Percentiles rank a stretch among this genome's conserved stretches.
Conservation (phyloP, 2,797 vertebrate genomes). For the Lagorchestes hirsutus region DNA sequence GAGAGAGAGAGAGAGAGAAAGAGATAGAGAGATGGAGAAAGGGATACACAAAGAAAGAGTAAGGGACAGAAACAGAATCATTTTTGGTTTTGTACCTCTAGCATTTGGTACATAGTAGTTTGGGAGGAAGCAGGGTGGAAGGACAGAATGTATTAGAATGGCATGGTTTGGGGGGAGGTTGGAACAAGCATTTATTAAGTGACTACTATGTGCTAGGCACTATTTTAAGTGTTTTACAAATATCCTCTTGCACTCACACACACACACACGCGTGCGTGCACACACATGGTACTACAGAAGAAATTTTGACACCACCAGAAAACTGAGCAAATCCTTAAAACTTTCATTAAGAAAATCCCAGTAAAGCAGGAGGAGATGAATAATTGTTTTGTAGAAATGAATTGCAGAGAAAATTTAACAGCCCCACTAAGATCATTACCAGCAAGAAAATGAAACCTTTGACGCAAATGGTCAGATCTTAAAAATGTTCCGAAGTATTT, state of each 20-base stretch:
- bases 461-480: conserved; percentile 9
- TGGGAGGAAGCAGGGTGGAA: background rate
- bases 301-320: background rate
- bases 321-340: background rate
- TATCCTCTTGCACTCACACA: background rate
- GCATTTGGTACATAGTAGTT: background rate
- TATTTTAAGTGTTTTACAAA: background rate
- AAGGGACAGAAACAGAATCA: background rate
- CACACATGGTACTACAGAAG: background rate
- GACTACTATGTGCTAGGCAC: background rate
- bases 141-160: background rate
- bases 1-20: background rate
- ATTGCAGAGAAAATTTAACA: background rate
- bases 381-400: background rate
- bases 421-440: background rate
- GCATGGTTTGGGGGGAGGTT: background rate
- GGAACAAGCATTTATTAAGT: background rate
- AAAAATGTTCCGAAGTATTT: background rate
- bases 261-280: too few species aligned
- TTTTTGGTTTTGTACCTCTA: background rate
- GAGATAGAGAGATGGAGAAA: background rate
- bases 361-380: background rate
- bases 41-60: background rate
- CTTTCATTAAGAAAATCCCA: background rate
- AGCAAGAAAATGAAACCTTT: background rate